Base-by-base conservation (phyloP, 2,888 invertebrate genomes). In the Harmothoe impar region DNA sequence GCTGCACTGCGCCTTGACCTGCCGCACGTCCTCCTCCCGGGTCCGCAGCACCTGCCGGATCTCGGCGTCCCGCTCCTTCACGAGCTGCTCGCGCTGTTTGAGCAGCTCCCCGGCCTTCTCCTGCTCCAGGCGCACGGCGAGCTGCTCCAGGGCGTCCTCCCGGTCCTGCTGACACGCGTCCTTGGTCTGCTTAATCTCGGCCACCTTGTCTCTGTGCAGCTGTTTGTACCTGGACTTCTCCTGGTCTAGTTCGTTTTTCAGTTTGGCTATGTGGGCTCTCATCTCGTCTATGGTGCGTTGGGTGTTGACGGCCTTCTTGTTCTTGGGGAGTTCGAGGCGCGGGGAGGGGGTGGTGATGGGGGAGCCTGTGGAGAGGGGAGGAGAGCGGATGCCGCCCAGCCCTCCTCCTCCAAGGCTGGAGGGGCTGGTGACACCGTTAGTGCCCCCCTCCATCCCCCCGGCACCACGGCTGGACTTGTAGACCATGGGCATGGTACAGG, bases 1-100 rank as follows among this genome's bases (percentile, higher is more conserved):
- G 51, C 91, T 91, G 33, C 93, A 92, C 62, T 92, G 93, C 17
- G 91, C 90, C 62, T 92, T 93, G n/a, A 94, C 72, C 23, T 93
- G 92, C 89, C 92, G 93, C 1, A 94, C 78, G 85, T 94, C 94
- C 56, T 94, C 94, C 33, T 95, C 95, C 85, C 94, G 94, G 88
- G 94, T 94, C 91, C 94, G 94, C 0, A 94, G 90, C 15, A 95
- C 93, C 91, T 94, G 93, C 90, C 94, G 93, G 17, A 95, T 72
- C 91, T 95, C 95, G 56, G 93, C 92, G 90, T 95, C 95, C 90
- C 94, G 94, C 72, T 94, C 94, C 89, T 94, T 94, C 25, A 92
- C 91, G 7, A 94, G 92, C 33, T 91, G 91, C 56, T 94, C 94
- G 90, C 93, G 94, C 51, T 94, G 68, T 78, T 92, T 93, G 78